phyloP scores from a whole-genome alignment of 1,140 invertebrate species.

The Tetramorium parvispinum region DNA sequence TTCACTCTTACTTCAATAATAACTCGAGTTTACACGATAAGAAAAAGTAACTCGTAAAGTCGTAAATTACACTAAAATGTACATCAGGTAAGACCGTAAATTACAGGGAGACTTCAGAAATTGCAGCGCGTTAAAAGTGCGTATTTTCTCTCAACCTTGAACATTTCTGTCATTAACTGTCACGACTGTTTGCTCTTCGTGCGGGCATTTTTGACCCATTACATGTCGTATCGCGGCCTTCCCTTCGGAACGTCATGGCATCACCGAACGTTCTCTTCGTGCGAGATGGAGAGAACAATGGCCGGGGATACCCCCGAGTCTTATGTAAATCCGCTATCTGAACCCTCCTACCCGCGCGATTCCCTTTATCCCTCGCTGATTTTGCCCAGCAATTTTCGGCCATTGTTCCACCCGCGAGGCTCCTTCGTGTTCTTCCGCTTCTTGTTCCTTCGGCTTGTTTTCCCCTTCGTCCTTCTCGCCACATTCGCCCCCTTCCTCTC shows the following conservation, averaged over 20 bases:
- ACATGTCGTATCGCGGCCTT: neutral
- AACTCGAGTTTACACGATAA: neutral
- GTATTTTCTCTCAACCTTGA: conserved; percentile 11
- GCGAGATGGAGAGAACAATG: conserved; percentile 57
- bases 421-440: conserved; percentile 49
- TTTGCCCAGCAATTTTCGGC: conserved; percentile 70
- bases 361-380: conserved; percentile 32
- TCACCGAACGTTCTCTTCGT: neutral
- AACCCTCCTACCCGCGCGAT: neutral
- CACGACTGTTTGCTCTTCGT: neutral
- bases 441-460: neutral
- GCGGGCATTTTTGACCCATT: conserved; percentile 26
- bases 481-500: neutral
- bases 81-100: neutral
- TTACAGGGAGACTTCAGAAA: neutral
- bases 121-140: neutral
- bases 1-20: neutral
- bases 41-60: conserved; percentile 19
- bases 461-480: neutral
- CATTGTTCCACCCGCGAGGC: conserved; percentile 67
- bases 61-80: conserved; percentile 8
- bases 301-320: conserved; percentile 12
- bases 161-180: conserved; percentile 24
- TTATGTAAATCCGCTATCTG: conserved; percentile 69
- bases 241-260: neutral